Conservation (phyloP, 2,888 invertebrate species). For the Neoscelio sp. region DNA sequence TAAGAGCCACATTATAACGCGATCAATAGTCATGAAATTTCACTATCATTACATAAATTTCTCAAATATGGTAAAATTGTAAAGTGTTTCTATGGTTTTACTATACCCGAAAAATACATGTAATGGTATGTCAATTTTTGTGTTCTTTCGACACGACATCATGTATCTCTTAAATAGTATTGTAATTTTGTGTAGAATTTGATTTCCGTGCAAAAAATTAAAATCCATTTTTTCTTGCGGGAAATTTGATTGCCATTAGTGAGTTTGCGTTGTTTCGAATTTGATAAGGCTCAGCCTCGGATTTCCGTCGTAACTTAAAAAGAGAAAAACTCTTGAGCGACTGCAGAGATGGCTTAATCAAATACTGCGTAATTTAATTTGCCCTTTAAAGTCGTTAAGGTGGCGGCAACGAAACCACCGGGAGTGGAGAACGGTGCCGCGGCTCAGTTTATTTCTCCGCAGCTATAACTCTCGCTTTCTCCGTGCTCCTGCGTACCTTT, state of each 20-base stretch:
- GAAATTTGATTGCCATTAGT: slow-evolving; percentile 43
- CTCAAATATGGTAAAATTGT: no score
- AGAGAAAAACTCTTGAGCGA: slow-evolving; percentile 27
- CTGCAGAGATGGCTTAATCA: slow-evolving; percentile 70
- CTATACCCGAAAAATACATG: no score
- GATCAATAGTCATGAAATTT: no score
- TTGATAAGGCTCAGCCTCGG: slow-evolving; percentile 23
- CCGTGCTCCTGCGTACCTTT: slow-evolving; percentile 32
- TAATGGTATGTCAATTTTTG: no score
- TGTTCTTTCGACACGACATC: no score
- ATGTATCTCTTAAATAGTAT: slow-evolving; percentile 7
- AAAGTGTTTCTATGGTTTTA: no score
- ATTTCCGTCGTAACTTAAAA: slow-evolving; percentile 31
- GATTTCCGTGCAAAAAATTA: slow-evolving; percentile 11
- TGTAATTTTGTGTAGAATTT: neutral
- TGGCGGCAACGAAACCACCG: slow-evolving; percentile 71
- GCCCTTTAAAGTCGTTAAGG: slow-evolving; percentile 67
- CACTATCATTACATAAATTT: no score
- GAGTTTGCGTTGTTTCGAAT: slow-evolving; percentile 11
- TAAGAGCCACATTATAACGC: no score
- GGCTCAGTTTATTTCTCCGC: slow-evolving; percentile 65
- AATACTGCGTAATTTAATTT: slow-evolving; percentile 73
- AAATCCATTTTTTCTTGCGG: slow-evolving; percentile 37
- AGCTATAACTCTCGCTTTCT: slow-evolving; percentile 61
- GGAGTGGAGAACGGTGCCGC: slow-evolving; percentile 60